phyloP scores from a whole-genome alignment of 1,140 invertebrate genomes.

The Drosophila busckii region DNA sequence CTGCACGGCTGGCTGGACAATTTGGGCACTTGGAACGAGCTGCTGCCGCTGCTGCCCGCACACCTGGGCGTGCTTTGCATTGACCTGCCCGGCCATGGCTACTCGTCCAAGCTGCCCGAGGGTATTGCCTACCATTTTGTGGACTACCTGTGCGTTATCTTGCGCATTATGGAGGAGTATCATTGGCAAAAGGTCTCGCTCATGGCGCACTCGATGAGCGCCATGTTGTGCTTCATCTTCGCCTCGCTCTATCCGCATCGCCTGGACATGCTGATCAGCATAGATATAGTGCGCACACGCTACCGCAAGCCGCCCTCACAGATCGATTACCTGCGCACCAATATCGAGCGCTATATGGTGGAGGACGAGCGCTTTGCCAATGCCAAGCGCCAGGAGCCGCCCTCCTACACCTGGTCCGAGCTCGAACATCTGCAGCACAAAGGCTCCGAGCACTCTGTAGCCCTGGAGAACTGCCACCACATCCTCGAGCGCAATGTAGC shows the following conservation, averaged over 20 bases:
- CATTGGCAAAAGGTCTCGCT: slow-evolving; percentile 85
- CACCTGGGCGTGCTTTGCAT: slow-evolving; percentile 83
- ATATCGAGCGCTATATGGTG: slow-evolving; percentile 67
- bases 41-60: slow-evolving; percentile 82
- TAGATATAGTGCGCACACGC: slow-evolving; percentile 83
- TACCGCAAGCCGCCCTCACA: slow-evolving; percentile 52
- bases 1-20: slow-evolving; percentile 90
- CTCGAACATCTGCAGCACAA: slow-evolving; percentile 80
- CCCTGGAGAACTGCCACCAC: slow-evolving; percentile 80
- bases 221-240: slow-evolving; percentile 81
- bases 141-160: slow-evolving; percentile 81
- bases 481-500: slow-evolving; percentile 81
- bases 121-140: slow-evolving; percentile 83
- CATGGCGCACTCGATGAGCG: slow-evolving; percentile 85
- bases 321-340: slow-evolving; percentile 61
- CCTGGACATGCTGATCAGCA: slow-evolving; percentile 82
- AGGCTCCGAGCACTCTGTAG: slow-evolving; percentile 80
- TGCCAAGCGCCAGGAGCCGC: slow-evolving; percentile 79
- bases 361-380: slow-evolving; percentile 66
- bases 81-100: slow-evolving; percentile 86
- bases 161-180: slow-evolving; percentile 83
- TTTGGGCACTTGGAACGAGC: slow-evolving; percentile 85
- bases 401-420: slow-evolving; percentile 82
- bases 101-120: slow-evolving; percentile 84
- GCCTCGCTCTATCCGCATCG: slow-evolving; percentile 81